phyloP scores from a whole-genome alignment of 1,140 invertebrate species.

The Cherax quadricarinatus region DNA sequence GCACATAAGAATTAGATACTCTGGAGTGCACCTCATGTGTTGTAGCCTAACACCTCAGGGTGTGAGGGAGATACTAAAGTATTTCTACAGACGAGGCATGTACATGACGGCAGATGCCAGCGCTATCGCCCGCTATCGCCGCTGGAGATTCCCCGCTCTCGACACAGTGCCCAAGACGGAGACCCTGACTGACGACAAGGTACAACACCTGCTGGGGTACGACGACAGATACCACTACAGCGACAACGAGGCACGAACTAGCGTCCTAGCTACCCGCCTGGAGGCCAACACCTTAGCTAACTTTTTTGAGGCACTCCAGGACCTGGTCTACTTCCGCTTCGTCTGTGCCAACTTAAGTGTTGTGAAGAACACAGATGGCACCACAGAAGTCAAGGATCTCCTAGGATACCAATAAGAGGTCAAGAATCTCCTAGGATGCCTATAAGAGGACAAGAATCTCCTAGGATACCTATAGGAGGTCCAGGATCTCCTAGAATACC shows the following conservation, averaged over 20 bases:
- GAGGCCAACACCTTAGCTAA: constrained; percentile 45
- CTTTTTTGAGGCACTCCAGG: constrained; percentile 43
- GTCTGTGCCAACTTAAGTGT: constrained; percentile 50
- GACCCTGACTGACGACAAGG: constrained; percentile 52
- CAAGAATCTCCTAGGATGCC: no score
- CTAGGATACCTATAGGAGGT: no score
- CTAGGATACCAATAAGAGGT: not conserved
- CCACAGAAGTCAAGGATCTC: constrained; percentile 25
- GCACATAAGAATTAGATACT: constrained; percentile 40
- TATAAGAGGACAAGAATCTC: no score
- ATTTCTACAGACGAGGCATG: constrained; percentile 35
- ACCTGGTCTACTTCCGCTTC: constrained; percentile 50
- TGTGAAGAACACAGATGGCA: constrained; percentile 50
- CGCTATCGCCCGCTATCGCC: constrained; percentile 42
- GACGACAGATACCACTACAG: constrained; percentile 70
- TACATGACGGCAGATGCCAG: constrained; percentile 3
- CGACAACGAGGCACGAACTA: constrained; percentile 65
- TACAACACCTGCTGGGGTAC: constrained; percentile 54
- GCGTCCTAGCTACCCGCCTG: not conserved
- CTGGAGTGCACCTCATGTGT: constrained; percentile 59
- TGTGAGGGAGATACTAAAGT: constrained; percentile 34
- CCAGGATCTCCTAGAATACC: no score
- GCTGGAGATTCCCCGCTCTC: constrained; percentile 59
- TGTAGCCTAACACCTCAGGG: constrained; percentile 41
- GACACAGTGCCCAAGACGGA: not conserved